phyloP scores from a whole-genome alignment of 2,113 vertebrate genomes.

The Edolisoma coerulescens region DNA sequence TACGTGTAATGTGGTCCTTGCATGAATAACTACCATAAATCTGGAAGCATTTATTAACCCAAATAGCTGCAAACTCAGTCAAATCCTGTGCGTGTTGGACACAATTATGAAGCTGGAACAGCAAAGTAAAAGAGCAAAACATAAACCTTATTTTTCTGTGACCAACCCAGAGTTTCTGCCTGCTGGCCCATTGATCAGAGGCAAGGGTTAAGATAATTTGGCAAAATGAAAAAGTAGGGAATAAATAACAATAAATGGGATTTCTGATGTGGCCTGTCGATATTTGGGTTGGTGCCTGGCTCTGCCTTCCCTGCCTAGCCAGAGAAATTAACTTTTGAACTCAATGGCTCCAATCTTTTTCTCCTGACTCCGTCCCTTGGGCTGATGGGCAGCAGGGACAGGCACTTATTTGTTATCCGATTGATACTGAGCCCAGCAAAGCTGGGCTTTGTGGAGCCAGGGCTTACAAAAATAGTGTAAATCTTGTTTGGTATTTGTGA shows the following conservation, averaged over 20 bases:
- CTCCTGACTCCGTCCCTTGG: not conserved
- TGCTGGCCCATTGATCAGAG: not conserved
- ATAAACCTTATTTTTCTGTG: not conserved
- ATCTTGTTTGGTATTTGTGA: not conserved
- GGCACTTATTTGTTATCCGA: not conserved
- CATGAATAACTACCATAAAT: conserved; percentile 46
- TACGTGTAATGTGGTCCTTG: conserved; percentile 22
- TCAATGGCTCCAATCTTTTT: not conserved
- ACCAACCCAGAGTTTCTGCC: not conserved
- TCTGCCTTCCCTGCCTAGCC: not conserved
- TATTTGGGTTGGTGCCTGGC: not conserved
- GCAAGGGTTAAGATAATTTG: conserved; percentile 10
- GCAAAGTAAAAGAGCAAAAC: not conserved
- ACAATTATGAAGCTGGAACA: not conserved
- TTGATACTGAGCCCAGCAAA: not conserved
- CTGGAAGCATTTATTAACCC: conserved; percentile 15
- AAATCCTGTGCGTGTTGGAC: conserved; percentile 2
- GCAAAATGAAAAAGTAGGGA: not conserved
- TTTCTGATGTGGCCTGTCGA: not conserved
- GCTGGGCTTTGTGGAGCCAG: not conserved
- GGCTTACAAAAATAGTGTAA: not conserved
- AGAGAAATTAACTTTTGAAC: not conserved
- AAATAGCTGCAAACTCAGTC: conserved; percentile 19
- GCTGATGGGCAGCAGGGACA: not conserved
- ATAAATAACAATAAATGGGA: not conserved